phyloP scores from a whole-genome alignment of 1,140 invertebrate genomes.

The Temnothorax curvispinosus region DNA sequence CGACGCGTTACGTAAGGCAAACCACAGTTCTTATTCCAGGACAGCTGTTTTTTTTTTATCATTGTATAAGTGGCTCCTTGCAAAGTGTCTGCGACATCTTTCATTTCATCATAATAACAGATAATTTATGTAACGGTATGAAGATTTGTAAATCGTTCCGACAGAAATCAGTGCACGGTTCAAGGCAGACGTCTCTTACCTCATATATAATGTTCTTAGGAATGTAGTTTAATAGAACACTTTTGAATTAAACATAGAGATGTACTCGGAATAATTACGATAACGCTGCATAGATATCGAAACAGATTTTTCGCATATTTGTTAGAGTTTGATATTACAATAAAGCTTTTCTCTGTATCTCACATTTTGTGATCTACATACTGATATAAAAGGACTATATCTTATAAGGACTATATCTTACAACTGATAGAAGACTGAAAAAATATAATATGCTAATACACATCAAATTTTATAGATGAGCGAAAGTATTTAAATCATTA shows the following conservation, averaged over 20 bases:
- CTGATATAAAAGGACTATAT: neutral
- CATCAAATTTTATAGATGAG: neutral
- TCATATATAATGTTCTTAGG: constrained; percentile 9
- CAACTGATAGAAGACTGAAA: neutral
- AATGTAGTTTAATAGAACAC: neutral
- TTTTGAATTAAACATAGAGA: neutral
- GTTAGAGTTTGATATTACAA: neutral
- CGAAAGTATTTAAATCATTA: constrained; percentile 11
- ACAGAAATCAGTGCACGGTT: constrained; percentile 50
- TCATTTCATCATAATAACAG: constrained; percentile 47
- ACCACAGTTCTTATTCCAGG: constrained; percentile 59
- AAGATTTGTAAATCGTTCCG: constrained; percentile 49
- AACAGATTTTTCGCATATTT: neutral
- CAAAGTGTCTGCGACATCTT: constrained; percentile 23
- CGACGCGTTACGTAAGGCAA: constrained; percentile 49
- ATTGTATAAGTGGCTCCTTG: neutral
- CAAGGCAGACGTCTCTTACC: constrained; percentile 65
- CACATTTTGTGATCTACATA: neutral
- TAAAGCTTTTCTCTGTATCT: neutral
- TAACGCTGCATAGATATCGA: neutral
- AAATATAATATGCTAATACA: neutral
- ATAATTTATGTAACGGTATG: constrained; percentile 39
- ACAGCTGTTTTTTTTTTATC: constrained; percentile 41
- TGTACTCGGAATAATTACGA: neutral
- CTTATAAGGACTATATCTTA: no score